A percentile compares a stretch with the other conserved stretches of the same genome.
phyloP scores from a whole-genome alignment of 2,797 vertebrate genomes.

The Danio aesculapii region DNA sequence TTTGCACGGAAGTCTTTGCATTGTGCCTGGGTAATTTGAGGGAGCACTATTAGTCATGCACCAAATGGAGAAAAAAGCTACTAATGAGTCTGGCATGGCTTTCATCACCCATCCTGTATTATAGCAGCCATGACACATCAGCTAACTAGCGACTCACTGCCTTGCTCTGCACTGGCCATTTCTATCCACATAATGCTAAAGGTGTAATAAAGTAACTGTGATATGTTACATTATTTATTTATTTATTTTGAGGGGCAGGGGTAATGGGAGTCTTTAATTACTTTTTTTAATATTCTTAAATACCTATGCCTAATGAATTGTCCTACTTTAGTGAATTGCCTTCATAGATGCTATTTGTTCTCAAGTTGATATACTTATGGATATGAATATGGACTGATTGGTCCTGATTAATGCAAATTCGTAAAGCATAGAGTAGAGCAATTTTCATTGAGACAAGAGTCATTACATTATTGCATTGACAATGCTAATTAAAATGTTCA shows the following conservation, averaged over 20 bases:
- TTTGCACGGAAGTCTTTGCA: constrained; percentile 51
- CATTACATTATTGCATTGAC: constrained; percentile 13
- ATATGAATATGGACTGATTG: neutral
- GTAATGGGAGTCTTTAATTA: too few relatives aligned
- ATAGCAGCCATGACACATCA: constrained; percentile 52
- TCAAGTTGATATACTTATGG: neutral
- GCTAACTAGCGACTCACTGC: constrained; percentile 41
- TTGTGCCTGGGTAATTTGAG: constrained; percentile 51
- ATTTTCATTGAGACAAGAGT: neutral
- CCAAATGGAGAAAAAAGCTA: constrained; percentile 50
- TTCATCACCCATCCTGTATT: constrained; percentile 57
- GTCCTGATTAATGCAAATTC: neutral
- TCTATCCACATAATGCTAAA: constrained; percentile 47
- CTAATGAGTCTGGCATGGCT: constrained; percentile 57
- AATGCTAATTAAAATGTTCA: constrained; percentile 56
- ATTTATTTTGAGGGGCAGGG: too few relatives aligned
- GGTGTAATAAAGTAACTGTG: neutral
- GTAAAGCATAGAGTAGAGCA: neutral
- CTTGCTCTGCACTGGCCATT: constrained; percentile 39
- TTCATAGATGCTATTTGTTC: neutral
- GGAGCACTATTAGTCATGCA: constrained; percentile 59
- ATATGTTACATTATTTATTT: too few relatives aligned
- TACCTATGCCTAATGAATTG: neutral
- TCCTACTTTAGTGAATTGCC: neutral
- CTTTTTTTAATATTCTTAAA: neutral